A percentile compares a stretch with the other conserved stretches of the same genome.
These are phyloP conservation scores for Scylla paramamosain DNA, from an alignment of 1,140 invertebrate species.

Conservation along the genomic window DNA sequence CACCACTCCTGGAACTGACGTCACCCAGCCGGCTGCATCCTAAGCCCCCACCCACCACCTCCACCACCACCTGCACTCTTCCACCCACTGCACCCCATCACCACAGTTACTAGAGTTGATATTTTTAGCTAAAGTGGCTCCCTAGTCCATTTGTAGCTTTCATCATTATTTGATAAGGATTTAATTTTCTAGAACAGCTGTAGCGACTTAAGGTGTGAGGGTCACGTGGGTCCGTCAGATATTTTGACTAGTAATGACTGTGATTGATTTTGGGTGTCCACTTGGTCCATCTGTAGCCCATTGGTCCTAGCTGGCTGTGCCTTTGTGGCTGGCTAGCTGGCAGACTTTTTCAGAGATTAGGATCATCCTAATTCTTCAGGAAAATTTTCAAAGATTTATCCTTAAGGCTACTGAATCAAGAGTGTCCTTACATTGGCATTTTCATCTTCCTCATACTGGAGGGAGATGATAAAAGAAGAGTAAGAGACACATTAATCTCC, in stretches of 20 bases:
- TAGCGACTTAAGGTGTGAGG: constrained; percentile 49
- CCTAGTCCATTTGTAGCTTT: constrained; percentile 63
- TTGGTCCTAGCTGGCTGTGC: background rate
- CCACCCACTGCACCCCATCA: constrained; percentile 72
- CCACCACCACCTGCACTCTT: constrained; percentile 67
- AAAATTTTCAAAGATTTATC: background rate
- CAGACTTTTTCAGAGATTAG: background rate
- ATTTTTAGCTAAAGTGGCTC: constrained; percentile 66
- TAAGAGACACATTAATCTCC: background rate
- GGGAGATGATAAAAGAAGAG: background rate
- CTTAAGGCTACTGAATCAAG: background rate
- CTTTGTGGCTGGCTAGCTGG: constrained; percentile 32
- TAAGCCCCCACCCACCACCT: constrained; percentile 59
- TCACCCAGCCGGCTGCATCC: constrained; percentile 73
- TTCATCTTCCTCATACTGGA: background rate
- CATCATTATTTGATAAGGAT: constrained; percentile 65
- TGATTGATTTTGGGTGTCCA: constrained; percentile 70
- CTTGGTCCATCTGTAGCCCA: constrained; percentile 54
- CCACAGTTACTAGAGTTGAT: constrained; percentile 64
- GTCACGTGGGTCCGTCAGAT: constrained; percentile 56
- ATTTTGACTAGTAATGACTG: constrained; percentile 64
- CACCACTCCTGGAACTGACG: constrained; percentile 64
- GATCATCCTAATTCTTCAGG: background rate
- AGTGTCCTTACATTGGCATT: constrained; percentile 9
- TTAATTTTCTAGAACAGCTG: constrained; percentile 52